These are phyloP conservation scores for Apodemus sylvaticus DNA, from an alignment of 2,113 vertebrate genomes.

Conservation along the genomic window DNA sequence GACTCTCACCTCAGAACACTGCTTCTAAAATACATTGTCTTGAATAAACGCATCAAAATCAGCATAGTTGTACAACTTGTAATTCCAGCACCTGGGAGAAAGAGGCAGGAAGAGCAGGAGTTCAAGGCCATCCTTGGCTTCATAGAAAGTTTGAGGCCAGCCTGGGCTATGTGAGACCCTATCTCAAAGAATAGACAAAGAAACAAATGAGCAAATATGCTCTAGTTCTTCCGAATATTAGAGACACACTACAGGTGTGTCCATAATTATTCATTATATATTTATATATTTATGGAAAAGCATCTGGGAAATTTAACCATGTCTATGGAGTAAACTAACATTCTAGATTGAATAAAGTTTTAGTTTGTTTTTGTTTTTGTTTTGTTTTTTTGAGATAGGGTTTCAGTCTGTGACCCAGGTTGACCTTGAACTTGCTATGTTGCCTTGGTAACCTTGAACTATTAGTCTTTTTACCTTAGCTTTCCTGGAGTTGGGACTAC, in stretches of 20 bases:
- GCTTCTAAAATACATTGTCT: neutral
- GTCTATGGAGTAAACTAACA: neutral
- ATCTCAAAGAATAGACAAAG: neutral
- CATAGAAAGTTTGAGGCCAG: neutral
- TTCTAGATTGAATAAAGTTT: neutral
- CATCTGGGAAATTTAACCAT: conserved; percentile 7
- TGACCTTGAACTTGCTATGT: neutral
- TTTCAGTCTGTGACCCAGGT: neutral
- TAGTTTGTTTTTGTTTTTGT: neutral
- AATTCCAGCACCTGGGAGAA: neutral
- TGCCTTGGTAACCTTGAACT: neutral
- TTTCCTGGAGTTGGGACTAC: neutral
- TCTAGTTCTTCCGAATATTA: neutral
- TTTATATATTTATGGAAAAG: neutral
- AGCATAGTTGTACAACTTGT: neutral
- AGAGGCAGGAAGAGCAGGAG: neutral
- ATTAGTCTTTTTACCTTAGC: neutral
- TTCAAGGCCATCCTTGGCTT: neutral
- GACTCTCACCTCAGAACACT: neutral
- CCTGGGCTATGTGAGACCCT: neutral
- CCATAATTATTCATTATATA: neutral
- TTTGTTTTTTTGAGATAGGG: neutral
- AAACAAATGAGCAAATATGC: neutral
- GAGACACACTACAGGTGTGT: neutral
- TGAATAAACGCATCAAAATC: neutral